Evolutionary conservation across 2,888 invertebrate genomes (phyloP), one percentile per base, ranked within the genome.

Genomic region (Lithophane ornitopus): DNA sequence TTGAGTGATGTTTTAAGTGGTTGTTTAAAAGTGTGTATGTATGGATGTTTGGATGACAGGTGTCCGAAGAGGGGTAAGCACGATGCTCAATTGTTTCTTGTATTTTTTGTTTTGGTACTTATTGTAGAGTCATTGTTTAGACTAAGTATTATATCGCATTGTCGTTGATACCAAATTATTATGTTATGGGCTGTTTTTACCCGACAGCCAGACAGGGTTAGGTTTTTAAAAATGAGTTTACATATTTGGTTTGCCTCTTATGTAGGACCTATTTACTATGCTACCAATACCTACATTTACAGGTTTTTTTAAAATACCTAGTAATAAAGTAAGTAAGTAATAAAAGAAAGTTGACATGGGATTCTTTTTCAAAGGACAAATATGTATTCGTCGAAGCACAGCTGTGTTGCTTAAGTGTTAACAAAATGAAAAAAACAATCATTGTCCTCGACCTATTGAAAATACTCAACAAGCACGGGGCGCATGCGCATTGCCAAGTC

Each of bases 21-120:
- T 74, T 39, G 69, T 69, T 52, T 76, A 56, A 14, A 58, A 70
- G 68, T 74, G 56, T 83, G 83, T 76, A 65, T 83, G 83, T 34
- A 83, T 83, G 83, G 83, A 80, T 83, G 77, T 80, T 68, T 77
- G 83, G 83, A 41, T 77, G 83, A 62, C 46, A 46, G 26, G 49
- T 71, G 67, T n/a, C 70, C 62, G 44, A 14, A 74, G 61, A 59
- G 62, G 74, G 83, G 83, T 83, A 83, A 83, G 83, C 69, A 61
- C 52, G 61, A 66, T 80, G 56, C 26, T 61, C 4, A 41, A 56
- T 41, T 62, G 58, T 28, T 28, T 26, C 41, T 44, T 22, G 9
- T 61, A 12, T 28, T 65, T 65, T 34, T 16, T 68, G n/a, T n/a
- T 34, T n/a, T n/a, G 0, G 6, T 44, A 9, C 3, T n/a, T 19